Base-by-base conservation (phyloP, 2,888 invertebrate species). In the Heteromurus nitidus region DNA sequence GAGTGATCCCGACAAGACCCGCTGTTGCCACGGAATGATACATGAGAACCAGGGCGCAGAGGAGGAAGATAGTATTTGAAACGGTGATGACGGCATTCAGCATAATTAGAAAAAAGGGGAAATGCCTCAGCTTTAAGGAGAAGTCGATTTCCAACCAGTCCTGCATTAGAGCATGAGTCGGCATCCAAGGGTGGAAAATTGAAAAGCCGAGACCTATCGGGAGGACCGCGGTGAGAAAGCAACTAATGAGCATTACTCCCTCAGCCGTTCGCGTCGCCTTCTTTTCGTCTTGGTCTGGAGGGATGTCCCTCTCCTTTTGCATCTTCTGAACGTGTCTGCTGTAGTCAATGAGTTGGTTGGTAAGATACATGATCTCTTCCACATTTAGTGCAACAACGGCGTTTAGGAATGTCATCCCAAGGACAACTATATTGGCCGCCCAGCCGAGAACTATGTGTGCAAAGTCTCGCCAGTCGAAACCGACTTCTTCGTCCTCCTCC, bases 131-230 rank as follows among this genome's bases (percentile, higher is more conserved):
- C 18, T 3, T 5, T 7, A 50, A 5, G 11, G 18, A 13, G 50
- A 50, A 50, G 5, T 50, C 50, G 3, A 50, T 18, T n/a, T 50
- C 50, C 50, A 50, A n/a, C 50, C 50, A 50, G 16, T 50, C 50
- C 50, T 50, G 7, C 16, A 50, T 3, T 7, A 50, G 16, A 5
- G 3, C 16, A n/a, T 50, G 50, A n/a, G 18, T 50, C 11, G 50
- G 50, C 50, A 11, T n/a, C 3, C 5, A 13, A n/a, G 11, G 50
- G 50, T 13, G 50, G 3, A 50, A 50, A 13, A 36, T 5, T 5
- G 3, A 50, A n/a, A 18, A 3, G n/a, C 16, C n/a, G n/a, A 50
- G 3, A 13, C 16, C 18, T 5, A n/a, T n/a, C n/a, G 50, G 50
- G 50, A n/a, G 3, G 36, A 13, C 13, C 7, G 13, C 7, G 7